phyloP scores from a whole-genome alignment of 2,113 vertebrate species.

The Centropristis striata region DNA sequence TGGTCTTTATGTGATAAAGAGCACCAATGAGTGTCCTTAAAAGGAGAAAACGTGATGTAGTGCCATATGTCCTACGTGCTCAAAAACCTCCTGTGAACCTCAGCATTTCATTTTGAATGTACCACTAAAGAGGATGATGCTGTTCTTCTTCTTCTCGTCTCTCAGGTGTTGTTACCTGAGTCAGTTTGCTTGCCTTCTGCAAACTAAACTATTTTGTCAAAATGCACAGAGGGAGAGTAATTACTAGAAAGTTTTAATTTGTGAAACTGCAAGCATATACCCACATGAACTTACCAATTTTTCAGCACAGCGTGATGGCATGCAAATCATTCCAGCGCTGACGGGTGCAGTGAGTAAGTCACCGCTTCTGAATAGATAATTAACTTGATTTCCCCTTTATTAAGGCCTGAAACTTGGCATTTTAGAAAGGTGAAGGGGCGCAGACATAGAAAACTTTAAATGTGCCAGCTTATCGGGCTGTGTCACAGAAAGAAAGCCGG shows the following conservation, averaged over 20 bases:
- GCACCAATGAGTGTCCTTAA: too few relatives aligned
- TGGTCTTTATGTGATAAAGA: too few relatives aligned
- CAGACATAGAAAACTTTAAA: background rate
- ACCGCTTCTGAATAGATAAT: conserved; percentile 28
- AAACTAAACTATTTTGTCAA: background rate
- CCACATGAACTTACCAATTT: conserved; percentile 9
- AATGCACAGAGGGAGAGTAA: conserved; percentile 12
- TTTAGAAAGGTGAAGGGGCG: background rate
- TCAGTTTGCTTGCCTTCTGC: conserved; percentile 4
- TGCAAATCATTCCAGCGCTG: conserved; percentile 39
- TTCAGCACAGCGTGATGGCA: conserved; percentile 13
- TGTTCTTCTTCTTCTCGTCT: background rate
- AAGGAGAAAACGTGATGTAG: too few relatives aligned
- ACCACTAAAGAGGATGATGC: background rate
- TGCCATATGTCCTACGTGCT: too few relatives aligned
- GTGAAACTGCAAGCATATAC: conserved; percentile 7
- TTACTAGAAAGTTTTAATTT: background rate
- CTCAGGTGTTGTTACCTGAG: background rate
- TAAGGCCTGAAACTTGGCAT: background rate
- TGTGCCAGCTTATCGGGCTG: background rate
- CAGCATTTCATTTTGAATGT: too few relatives aligned
- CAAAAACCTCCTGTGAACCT: too few relatives aligned
- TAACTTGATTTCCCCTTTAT: conserved; percentile 8
- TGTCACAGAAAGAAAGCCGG: background rate
- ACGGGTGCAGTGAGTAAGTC: conserved; percentile 1